phyloP scores from a whole-genome alignment of 2,797 vertebrate species.

The Psittacula echo region DNA sequence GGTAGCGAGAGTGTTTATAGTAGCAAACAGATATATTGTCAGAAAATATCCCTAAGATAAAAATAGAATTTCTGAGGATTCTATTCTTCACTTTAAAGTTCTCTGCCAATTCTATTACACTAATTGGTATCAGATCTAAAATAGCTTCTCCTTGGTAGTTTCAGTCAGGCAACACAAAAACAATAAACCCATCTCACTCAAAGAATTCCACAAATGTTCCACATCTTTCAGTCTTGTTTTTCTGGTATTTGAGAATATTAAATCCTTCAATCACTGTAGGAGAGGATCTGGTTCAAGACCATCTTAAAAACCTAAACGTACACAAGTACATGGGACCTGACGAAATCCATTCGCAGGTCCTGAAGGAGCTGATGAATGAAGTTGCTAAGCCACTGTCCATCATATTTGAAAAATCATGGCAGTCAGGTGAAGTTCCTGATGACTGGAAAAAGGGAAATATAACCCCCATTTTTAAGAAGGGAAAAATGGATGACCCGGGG shows the following conservation, averaged over 20 bases:
- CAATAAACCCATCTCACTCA: not conserved
- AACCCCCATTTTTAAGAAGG: too few species aligned
- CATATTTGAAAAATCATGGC: too few species aligned
- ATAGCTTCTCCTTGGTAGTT: not conserved
- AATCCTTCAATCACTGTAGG: not conserved
- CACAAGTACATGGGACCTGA: too few species aligned
- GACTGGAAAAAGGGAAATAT: too few species aligned
- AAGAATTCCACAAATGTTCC: not conserved
- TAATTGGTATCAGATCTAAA: not conserved
- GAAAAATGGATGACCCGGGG: too few species aligned
- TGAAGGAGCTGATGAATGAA: too few species aligned
- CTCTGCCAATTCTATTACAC: not conserved
- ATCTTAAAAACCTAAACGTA: too few species aligned
- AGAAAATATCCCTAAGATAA: not conserved
- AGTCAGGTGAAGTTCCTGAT: too few species aligned
- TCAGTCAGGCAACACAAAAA: not conserved
- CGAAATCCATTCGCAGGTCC: too few species aligned
- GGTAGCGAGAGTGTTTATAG: not conserved
- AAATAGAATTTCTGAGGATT: not conserved
- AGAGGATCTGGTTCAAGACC: too few species aligned
- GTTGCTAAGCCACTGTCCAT: too few species aligned
- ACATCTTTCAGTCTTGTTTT: not conserved
- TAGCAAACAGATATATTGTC: not conserved
- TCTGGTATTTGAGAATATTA: not conserved
- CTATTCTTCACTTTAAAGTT: not conserved